Percentiles rank a stretch among this genome's conserved stretches.
Conservation (phyloP, 2,113 vertebrate species). For the Marmota flaviventris region DNA sequence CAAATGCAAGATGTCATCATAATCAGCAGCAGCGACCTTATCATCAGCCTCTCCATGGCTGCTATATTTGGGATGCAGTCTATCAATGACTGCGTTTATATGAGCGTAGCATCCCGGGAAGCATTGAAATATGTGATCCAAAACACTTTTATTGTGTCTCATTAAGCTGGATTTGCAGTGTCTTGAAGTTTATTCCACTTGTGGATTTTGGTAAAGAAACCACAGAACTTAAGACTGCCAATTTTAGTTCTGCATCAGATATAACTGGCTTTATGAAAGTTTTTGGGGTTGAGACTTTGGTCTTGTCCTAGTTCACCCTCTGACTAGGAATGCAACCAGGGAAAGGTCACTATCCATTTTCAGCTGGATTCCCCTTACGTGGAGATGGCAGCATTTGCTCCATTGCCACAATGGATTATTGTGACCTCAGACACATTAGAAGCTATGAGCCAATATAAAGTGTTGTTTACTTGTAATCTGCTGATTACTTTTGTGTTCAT, state of each 20-base stretch:
- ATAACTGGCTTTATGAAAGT: background rate
- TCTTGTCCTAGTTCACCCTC: background rate
- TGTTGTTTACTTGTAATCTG: slow-evolving; percentile 15
- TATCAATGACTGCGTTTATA: background rate
- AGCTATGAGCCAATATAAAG: background rate
- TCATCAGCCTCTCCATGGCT: background rate
- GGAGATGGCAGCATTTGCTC: background rate
- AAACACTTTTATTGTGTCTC: slow-evolving; percentile 3
- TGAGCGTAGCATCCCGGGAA: background rate
- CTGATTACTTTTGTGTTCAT: background rate
- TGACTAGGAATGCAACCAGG: background rate
- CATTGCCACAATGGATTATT: background rate
- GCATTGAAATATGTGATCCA: background rate
- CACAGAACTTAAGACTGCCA: background rate
- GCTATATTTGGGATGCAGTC: background rate
- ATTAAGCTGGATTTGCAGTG: slow-evolving; percentile 14
- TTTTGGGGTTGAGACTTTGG: background rate
- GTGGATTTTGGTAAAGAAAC: slow-evolving; percentile 50
- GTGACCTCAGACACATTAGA: background rate
- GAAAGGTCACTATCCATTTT: background rate
- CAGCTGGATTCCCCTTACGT: background rate
- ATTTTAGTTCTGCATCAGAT: background rate
- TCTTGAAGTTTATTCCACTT: slow-evolving; percentile 62
- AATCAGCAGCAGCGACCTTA: accelerated
- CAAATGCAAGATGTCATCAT: background rate